Conservation (phyloP, 2,888 invertebrate genomes). For the Acrobasis consociella region DNA sequence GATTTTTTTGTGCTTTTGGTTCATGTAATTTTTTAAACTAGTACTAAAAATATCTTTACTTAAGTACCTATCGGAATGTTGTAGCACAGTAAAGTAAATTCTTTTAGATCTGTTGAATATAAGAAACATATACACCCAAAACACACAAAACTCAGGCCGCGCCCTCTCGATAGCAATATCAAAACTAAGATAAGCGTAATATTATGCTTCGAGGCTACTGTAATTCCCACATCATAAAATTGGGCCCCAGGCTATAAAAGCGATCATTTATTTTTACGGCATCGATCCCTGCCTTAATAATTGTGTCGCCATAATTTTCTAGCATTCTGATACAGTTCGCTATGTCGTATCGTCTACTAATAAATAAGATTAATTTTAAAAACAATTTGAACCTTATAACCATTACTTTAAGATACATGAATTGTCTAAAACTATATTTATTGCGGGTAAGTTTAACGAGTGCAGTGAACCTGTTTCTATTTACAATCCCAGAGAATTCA, state of each 20-base stretch:
- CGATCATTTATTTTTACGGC: conserved; percentile 73
- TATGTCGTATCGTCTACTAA: conserved; percentile 6
- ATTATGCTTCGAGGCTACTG: conserved; percentile 59
- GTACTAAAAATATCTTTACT: no score
- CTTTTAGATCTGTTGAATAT: no score
- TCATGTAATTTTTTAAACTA: no score
- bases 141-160: neutral
- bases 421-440: neutral
- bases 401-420: neutral
- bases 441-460: neutral
- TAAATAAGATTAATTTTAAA: neutral
- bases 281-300: conserved; percentile 66
- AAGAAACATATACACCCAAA: no score
- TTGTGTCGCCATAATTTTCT: conserved; percentile 63
- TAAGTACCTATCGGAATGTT: no score
- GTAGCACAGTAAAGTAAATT: no score
- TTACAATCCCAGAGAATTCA: neutral
- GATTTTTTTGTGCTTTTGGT: no score
- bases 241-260: conserved; percentile 61
- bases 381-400: neutral
- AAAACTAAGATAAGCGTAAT: conserved; percentile 53
- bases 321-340: conserved; percentile 42
- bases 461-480: conserved; percentile 8
- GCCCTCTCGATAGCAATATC: conserved; percentile 17
- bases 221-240: conserved; percentile 72